These are phyloP conservation scores for Chionomys nivalis DNA, from an alignment of 2,113 vertebrate genomes.

Conservation along the genomic window DNA sequence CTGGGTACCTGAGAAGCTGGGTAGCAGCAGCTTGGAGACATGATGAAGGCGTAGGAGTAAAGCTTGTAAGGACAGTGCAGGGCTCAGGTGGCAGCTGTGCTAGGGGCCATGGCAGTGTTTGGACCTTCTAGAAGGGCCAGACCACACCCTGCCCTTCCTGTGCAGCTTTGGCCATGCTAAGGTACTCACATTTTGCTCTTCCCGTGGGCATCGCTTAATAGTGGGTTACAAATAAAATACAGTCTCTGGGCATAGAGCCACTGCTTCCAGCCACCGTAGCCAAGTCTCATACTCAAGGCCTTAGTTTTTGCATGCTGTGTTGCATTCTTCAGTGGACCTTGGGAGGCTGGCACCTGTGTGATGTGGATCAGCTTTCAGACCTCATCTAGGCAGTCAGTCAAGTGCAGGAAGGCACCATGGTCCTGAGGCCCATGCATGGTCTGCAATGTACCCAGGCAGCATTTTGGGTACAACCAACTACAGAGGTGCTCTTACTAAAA, in stretches of 20 bases:
- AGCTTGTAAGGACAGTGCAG: background rate
- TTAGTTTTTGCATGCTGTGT: background rate
- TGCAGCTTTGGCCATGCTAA: background rate
- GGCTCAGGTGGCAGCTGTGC: background rate
- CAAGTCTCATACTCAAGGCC: background rate
- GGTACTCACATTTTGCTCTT: background rate
- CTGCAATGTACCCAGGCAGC: background rate
- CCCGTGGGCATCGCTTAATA: too few relatives aligned
- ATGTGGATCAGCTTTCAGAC: background rate
- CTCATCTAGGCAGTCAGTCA: background rate
- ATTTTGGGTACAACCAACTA: too few relatives aligned
- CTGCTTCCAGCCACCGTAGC: background rate
- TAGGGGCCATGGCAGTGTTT: background rate
- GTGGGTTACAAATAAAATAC: background rate
- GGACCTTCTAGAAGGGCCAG: background rate
- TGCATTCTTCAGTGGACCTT: background rate
- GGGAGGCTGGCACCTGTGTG: background rate
- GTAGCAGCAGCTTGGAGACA: background rate
- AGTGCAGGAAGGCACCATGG: background rate
- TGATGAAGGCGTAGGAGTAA: background rate
- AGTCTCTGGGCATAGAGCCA: background rate
- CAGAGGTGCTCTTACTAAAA: background rate
- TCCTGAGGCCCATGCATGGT: background rate
- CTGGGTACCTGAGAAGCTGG: background rate
- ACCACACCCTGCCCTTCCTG: background rate